Base-by-base conservation (phyloP, 1,140 invertebrate species). In the Trichoplusia ni region DNA sequence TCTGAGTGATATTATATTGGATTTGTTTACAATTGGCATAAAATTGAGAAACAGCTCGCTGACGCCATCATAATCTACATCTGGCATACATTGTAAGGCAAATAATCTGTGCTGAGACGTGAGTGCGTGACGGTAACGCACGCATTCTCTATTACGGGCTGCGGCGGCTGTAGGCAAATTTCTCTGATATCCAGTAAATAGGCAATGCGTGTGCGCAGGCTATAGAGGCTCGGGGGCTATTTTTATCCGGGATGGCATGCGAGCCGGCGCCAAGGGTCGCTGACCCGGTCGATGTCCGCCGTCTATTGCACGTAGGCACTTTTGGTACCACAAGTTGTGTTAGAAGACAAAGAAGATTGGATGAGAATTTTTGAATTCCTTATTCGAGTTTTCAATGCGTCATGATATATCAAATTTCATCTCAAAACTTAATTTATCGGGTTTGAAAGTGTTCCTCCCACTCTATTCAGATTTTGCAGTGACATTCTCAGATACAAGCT, bases 241-340 rank as follows among this genome's bases (percentile, higher is more conserved):
- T 56, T 56, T 56, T 56, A 42, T 37, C 38, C 23, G 37, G 53
- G 53, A 58, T 58, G 53, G 37, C 37, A 58, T 58, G 53, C 53
- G 19, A 38, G 19, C 23, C 23, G 11, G 21, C 35, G 23, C 53
- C 7, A 6, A n/a, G 53, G 53, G 37, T 58, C 37, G 14, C 9
- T 58, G 53, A 37, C 53, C 53, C 14, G 33, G 38, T 18, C 38
- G 38, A 14, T 21, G 53, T 2, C 23, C 37, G 53, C 53, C 53
- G 19, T 58, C 37, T 42, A 42, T 19, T 8, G 21, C 44, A 47
- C 44, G 44, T 46, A 46, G 42, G n/a, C 42, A 27, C 23, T 46
- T 13, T 13, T 27, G 5, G 4, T 25, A 14, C 35, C 13, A 18
- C n/a, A 38, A 49, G 38, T 38, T 58, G 35, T 58, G 35, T 18